These are phyloP conservation scores for Platanista minor DNA, from an alignment of 2,113 vertebrate species.

Conservation along the genomic window DNA sequence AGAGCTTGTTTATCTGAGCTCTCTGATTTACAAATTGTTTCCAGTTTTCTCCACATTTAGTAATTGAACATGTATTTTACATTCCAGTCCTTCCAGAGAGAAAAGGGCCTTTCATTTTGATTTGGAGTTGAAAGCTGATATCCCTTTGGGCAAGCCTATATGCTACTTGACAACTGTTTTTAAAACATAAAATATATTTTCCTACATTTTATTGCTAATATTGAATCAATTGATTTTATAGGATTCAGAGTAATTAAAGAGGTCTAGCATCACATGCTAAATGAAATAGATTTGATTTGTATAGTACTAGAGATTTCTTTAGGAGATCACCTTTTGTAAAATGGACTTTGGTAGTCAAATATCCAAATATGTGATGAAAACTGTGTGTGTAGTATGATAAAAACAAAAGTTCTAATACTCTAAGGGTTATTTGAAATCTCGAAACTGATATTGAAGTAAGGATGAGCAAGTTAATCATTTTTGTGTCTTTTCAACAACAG, in stretches of 20 bases:
- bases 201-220: constrained; percentile 55
- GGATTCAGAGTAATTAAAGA: constrained; percentile 43
- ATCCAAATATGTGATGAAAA: background rate
- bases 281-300: constrained; percentile 29
- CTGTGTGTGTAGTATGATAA: background rate
- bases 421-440: background rate
- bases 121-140: background rate
- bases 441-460: constrained; percentile 15
- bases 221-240: constrained; percentile 55
- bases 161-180: background rate
- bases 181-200: constrained; percentile 14
- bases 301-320: background rate
- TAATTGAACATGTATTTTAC: background rate
- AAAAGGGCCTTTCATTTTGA: background rate
- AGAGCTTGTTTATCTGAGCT: background rate
- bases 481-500: constrained; percentile 31
- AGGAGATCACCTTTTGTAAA: background rate
- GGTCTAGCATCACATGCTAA: background rate
- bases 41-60: background rate
- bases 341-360: background rate
- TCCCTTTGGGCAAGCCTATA: background rate
- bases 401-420: background rate
- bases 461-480: background rate
- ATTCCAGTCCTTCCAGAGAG: background rate
- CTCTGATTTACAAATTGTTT: background rate